Conservation (phyloP, 2,888 invertebrate genomes). For the Drosophila bunnanda region DNA sequence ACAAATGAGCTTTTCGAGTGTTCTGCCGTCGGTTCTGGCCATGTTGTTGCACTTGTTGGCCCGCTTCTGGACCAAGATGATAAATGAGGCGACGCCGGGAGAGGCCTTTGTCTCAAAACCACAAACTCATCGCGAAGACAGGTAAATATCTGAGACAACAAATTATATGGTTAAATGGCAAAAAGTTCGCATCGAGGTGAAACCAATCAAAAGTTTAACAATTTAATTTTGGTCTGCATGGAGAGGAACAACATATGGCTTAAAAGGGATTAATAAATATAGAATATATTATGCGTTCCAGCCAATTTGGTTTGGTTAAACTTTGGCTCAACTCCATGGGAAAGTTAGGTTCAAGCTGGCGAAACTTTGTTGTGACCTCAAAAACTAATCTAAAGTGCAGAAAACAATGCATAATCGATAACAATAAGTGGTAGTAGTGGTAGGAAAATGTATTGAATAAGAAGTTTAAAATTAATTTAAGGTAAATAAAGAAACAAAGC, state of each 20-base stretch:
- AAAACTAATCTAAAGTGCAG: neutral
- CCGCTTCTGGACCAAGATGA: slow-evolving; percentile 65
- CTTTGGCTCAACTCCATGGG: neutral
- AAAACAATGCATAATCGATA: neutral
- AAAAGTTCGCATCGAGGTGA: slow-evolving; percentile 1
- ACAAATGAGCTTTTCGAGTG: slow-evolving; percentile 70
- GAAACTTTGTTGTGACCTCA: neutral
- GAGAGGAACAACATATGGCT: neutral
- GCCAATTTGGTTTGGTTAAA: neutral
- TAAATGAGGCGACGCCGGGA: slow-evolving; percentile 61
- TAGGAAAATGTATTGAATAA: neutral
- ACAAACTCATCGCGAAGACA: slow-evolving; percentile 55
- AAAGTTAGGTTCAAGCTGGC: neutral
- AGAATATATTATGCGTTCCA: neutral
- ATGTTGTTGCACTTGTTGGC: slow-evolving; percentile 53
- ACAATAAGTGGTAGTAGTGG: neutral
- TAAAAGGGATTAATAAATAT: neutral
- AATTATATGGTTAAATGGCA: slow-evolving; percentile 67
- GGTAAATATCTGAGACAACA: slow-evolving; percentile 46
- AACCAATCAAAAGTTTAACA: slow-evolving; percentile 32
- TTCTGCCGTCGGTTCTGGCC: slow-evolving; percentile 29
- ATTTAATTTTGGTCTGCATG: neutral
- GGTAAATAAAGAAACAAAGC: neutral
- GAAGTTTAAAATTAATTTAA: neutral
- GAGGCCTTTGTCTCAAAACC: slow-evolving; percentile 44